Evolutionary conservation across 1,140 invertebrate species (phyloP), one percentile per base, ranked within the genome.

Genomic region (Papilio polyxenes): DNA sequence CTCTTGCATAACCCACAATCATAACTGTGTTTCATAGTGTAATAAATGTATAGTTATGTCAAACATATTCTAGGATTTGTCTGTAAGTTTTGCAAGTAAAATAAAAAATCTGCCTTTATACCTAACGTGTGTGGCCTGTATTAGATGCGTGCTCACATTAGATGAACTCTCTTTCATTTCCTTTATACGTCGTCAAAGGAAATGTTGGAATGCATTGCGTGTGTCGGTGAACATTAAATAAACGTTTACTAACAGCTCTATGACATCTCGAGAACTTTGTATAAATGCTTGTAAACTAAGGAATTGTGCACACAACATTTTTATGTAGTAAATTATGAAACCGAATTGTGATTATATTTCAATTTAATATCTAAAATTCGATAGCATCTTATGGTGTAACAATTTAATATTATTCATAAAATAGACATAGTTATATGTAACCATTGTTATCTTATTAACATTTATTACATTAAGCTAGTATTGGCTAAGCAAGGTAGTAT

Each of bases 171-270:
- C 62, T 65, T n/a, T 59, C 15, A 3, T 59, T 65, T 72, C 65
- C 23, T 72, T 72, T 72, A 72, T 15, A 15, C 65, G 37, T 7
- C 65, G 65, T 37, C 65, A 72, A 72, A 72, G 65, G 65, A 72
- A 72, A 72, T 72, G 31, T 72, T 31, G 65, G 4, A 72, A 72
- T 15, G 31, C 65, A 72, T 72, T 15, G 62, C 65, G 62, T 31
- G 65, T 69, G 65, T 72, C 31, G 13, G 65, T 13, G 65, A 37
- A 72, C 23, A 65, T 23, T 65, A 65, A 65, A 65, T 20, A 31
- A 65, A 65, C 62, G 62, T 65, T 65, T 65, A 65, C 23, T 65
- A 65, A 53, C 51, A 65, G 62, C 17, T 31, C 11, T 23, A 31
- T 15, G 62, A 31, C 62, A 65, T 65, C 62, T 6, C 31, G 62